phyloP scores from a whole-genome alignment of 2,113 vertebrate genomes.

The Ciconia maguari region DNA sequence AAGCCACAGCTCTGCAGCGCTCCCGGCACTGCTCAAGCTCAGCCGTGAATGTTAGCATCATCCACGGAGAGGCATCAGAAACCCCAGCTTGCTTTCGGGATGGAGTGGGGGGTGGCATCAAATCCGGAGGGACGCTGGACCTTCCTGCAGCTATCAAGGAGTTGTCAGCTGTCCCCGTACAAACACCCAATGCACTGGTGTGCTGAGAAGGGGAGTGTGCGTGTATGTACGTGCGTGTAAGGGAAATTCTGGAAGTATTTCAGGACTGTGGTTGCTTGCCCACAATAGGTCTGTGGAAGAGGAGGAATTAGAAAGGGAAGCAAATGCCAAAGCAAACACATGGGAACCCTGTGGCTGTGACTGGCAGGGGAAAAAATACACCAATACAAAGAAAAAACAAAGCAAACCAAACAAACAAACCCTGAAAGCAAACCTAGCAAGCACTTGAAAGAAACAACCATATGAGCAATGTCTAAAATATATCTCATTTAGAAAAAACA shows the following conservation, averaged over 20 bases:
- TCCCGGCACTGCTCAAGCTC: not conserved
- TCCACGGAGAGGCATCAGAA: accelerated
- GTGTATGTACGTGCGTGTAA: not conserved
- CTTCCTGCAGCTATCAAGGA: not conserved
- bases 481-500: not conserved
- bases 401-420: slow-evolving; percentile 6
- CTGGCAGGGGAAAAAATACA: slow-evolving; percentile 2
- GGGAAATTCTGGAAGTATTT: slow-evolving; percentile 4
- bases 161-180: not conserved
- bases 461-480: not conserved
- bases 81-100: not conserved
- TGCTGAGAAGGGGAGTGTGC: not conserved
- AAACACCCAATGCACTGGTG: accelerated
- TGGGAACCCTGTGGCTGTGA: slow-evolving; percentile 5
- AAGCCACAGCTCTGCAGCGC: not conserved
- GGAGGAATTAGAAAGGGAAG: slow-evolving; percentile 21
- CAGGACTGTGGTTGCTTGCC: not conserved
- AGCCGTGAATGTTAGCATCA: accelerated
- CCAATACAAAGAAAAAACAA: not conserved
- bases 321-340: not conserved
- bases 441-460: not conserved
- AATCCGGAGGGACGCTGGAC: not conserved
- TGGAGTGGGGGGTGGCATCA: not conserved
- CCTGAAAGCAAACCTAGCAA: not conserved
- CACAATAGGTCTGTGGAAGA: slow-evolving; percentile 4